Base-by-base conservation (phyloP, 2,888 invertebrate genomes). In the Eucriotettix oculatus region DNA sequence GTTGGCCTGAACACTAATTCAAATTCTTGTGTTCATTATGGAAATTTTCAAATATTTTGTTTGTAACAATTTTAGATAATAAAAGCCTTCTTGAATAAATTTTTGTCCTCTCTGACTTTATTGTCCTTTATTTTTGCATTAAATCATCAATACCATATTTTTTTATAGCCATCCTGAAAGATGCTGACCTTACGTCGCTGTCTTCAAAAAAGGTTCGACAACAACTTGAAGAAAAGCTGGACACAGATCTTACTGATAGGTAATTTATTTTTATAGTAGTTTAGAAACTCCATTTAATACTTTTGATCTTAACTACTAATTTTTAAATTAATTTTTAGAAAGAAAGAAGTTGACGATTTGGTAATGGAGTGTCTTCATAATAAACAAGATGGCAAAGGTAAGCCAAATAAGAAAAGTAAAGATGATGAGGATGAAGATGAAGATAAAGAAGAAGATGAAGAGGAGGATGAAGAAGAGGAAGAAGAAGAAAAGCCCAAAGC, bases 121-220 rank as follows among this genome's bases (percentile, higher is more conserved):
- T n/a, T n/a, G n/a, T n/a, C n/a, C n/a, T 29, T 29, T 29, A 29
- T 29, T 29, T 29, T 29, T 29, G 2, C 29, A 29, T 29, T 29
- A 7, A 29, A 29, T 29, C 29, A 5, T 29, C 2, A 14, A 12
- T 57, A 43, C 52, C 9, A 41, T 40, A 64, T 63, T 65, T 65
- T 61, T 62, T 70, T 75, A 9, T 73, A 92, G 92, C 83, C 60
- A 90, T 95, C 70, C 79, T 96, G 41, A 86, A 91, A 75, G 86
- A 85, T 73, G 91, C 92, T 10, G 90, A 95, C 71, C 79, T 95
- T 29, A 81, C 85, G 10, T 82, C 84, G 59, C 86, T 89, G 65
- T 90, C 95, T 7, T 86, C 91, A 10, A 95, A 94, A 71, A 90
- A 90, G 73, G 91, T 96, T 16, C 83, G 94, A 55, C 85, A 86